These are phyloP conservation scores for Micrasema longulum DNA, from an alignment of 1,140 invertebrate genomes.

Conservation along the genomic window DNA sequence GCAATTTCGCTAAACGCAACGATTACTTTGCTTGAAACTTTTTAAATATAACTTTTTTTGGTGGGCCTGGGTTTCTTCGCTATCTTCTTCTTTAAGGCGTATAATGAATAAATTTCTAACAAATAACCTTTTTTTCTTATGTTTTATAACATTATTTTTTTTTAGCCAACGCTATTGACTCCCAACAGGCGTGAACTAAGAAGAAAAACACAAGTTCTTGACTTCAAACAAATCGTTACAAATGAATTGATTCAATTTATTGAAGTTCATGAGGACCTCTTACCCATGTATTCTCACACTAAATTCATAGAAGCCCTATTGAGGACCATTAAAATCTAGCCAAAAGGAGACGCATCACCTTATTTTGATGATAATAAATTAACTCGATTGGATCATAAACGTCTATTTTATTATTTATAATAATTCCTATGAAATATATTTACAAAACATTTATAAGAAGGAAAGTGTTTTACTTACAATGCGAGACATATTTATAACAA, in stretches of 20 bases:
- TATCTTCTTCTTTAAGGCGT: too few relatives aligned
- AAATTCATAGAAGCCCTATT: not conserved
- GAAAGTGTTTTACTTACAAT: constrained; percentile 44
- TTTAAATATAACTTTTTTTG: too few relatives aligned
- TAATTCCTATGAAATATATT: constrained; percentile 48
- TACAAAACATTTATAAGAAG: constrained; percentile 51
- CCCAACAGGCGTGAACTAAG: not conserved
- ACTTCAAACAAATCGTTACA: constrained; percentile 24
- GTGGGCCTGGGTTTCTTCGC: too few relatives aligned
- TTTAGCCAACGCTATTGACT: too few relatives aligned
- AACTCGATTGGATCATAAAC: constrained; percentile 44
- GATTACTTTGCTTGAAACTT: too few relatives aligned
- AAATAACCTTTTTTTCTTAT: too few relatives aligned
- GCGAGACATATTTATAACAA: not conserved
- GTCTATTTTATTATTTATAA: constrained; percentile 51
- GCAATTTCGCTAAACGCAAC: too few relatives aligned
- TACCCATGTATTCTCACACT: constrained; percentile 44
- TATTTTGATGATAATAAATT: constrained; percentile 4
- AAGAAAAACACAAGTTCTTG: constrained; percentile 7
- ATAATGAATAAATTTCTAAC: too few relatives aligned
- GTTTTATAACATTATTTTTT: too few relatives aligned
- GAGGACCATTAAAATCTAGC: not conserved
- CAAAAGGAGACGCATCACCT: not conserved
- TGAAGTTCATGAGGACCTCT: constrained; percentile 12
- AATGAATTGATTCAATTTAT: constrained; percentile 33